Conservation (phyloP, 2,113 vertebrate species). For the Suncus etruscus region DNA sequence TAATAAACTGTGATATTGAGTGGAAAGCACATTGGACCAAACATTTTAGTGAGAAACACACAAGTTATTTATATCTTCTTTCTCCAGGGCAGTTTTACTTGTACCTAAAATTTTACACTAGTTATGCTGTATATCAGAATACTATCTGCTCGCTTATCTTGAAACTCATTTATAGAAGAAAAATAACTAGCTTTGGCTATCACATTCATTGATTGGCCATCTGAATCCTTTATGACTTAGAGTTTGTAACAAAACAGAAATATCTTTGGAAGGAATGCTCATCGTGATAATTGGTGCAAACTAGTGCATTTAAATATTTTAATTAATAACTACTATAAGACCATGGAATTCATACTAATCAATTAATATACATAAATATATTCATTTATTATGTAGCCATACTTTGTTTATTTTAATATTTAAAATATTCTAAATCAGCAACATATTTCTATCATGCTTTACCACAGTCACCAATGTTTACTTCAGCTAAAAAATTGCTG, state of each 20-base stretch:
- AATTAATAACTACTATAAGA: neutral
- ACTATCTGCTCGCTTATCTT: neutral
- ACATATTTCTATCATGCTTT: neutral
- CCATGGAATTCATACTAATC: neutral
- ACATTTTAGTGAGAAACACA: neutral
- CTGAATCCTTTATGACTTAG: neutral
- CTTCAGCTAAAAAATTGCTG: neutral
- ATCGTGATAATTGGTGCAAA: neutral
- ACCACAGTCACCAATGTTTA: neutral
- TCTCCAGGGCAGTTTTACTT: neutral
- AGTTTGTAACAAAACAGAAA: neutral
- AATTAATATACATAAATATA: neutral
- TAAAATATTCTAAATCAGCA: neutral
- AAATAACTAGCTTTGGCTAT: neutral
- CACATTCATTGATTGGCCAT: neutral
- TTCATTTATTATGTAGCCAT: neutral
- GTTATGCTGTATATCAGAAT: neutral
- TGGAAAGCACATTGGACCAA: neutral
- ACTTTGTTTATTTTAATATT: conserved; percentile 4
- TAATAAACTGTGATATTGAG: neutral
- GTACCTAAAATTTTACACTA: neutral
- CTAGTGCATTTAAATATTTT: too few relatives aligned
- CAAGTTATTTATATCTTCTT: neutral
- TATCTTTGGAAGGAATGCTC: neutral
- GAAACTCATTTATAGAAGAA: neutral